phyloP scores from a whole-genome alignment of 2,797 vertebrate genomes.

The Enteromius argenteus region DNA sequence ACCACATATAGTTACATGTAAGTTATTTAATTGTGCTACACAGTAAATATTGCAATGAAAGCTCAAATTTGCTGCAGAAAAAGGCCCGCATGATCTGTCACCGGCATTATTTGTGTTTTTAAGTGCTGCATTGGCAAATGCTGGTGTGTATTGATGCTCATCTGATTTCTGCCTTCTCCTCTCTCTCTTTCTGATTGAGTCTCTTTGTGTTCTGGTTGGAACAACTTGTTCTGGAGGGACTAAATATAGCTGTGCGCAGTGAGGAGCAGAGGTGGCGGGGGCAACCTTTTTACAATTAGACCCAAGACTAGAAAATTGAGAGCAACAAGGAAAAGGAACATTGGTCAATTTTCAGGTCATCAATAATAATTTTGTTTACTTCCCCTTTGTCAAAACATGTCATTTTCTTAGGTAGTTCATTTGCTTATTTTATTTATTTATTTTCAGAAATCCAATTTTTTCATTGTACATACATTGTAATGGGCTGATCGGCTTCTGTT shows the following conservation, averaged over 20 bases:
- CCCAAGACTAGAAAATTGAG: conserved; percentile 67
- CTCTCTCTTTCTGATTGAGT: conserved; percentile 59
- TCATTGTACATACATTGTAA: no score
- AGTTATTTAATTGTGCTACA: not conserved
- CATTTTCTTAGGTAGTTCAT: not conserved
- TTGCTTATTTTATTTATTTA: no score
- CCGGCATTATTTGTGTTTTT: not conserved
- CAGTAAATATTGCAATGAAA: not conserved
- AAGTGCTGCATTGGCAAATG: conserved; percentile 32
- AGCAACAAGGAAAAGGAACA: conserved; percentile 46
- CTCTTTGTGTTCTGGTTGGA: conserved; percentile 69
- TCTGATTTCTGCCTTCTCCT: conserved; percentile 51
- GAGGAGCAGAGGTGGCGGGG: conserved; percentile 65
- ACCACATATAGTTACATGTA: no score
- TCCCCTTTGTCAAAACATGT: not conserved
- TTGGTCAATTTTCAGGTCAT: conserved; percentile 56
- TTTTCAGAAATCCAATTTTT: no score
- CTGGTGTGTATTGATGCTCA: conserved; percentile 41
- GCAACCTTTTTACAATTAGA: conserved; percentile 72
- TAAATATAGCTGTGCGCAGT: conserved; percentile 81
- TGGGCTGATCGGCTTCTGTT: no score
- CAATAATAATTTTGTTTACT: conserved; percentile 12
- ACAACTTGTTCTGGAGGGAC: conserved; percentile 71
- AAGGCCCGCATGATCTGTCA: not conserved
- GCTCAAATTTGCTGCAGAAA: not conserved